A percentile compares a stretch with the other conserved stretches of the same genome.
Evolutionary conservation across 1,140 invertebrate species (phyloP).

Genomic region (Drosophila serrata): DNA sequence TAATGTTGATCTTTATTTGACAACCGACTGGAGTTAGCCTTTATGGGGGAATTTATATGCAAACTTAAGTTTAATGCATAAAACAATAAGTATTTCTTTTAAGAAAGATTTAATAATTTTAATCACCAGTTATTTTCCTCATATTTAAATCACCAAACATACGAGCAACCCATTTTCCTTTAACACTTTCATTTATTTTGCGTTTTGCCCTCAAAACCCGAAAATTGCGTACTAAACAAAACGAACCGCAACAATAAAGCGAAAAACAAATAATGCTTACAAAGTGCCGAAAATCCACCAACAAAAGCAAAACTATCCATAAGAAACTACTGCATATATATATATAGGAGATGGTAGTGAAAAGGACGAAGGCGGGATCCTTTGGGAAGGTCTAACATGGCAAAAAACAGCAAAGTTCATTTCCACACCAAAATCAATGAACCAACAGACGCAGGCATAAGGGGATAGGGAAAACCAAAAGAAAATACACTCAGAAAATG

Average conservation of each 20-base stretch:
- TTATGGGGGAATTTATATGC: conserved; percentile 9
- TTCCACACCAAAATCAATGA: conserved; percentile 82
- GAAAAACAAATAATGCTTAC: conserved; percentile 80
- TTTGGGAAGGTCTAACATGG: conserved; percentile 1
- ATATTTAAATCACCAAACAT: neutral
- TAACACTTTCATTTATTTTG: conserved; percentile 38
- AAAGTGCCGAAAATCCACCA: conserved; percentile 72
- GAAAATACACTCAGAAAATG: conserved; percentile 4
- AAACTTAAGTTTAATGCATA: neutral
- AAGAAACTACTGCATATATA: conserved; percentile 9
- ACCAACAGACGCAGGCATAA: conserved; percentile 62
- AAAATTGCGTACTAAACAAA: conserved; percentile 73
- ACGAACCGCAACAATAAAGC: conserved; percentile 70
- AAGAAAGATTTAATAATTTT: neutral
- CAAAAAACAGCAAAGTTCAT: conserved; percentile 70
- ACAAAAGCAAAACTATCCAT: conserved; percentile 20
- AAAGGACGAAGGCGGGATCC: conserved; percentile 15
- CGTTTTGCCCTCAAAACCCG: conserved; percentile 27
- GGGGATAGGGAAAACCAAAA: neutral
- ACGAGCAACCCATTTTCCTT: neutral
- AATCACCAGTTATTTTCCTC: neutral
- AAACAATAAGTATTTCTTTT: neutral
- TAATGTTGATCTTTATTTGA: conserved; percentile 34
- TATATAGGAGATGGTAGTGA: conserved; percentile 9
- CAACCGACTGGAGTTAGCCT: neutral